Percentiles rank a stretch among this genome's conserved stretches.
These are phyloP conservation scores for Trimorus sp. DNA, from an alignment of 2,888 invertebrate species.

Conservation along the genomic window DNA sequence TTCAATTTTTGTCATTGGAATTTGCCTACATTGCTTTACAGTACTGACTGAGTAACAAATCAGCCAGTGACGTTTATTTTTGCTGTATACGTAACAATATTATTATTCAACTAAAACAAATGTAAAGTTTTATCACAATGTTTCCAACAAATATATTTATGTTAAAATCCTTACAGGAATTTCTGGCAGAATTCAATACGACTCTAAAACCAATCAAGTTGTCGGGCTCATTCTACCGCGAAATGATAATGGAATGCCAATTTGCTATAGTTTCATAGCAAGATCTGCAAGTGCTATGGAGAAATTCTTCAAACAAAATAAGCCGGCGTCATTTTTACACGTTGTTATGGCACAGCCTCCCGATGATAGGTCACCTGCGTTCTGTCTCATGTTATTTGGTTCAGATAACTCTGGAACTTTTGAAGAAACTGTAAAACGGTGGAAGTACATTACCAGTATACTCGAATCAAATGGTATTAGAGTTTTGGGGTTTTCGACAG, in stretches of 20 bases:
- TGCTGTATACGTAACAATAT: too few species aligned
- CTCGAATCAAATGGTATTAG: conserved; percentile 61
- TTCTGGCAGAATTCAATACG: conserved; percentile 62
- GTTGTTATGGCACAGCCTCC: conserved; percentile 52
- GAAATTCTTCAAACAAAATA: conserved; percentile 53
- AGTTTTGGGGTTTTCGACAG: conserved; percentile 68
- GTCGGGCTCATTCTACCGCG: conserved; percentile 69
- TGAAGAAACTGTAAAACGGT: conserved; percentile 65
- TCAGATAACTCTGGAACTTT: conserved; percentile 69
- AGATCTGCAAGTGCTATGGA: conserved; percentile 61
- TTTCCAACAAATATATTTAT: too few species aligned
- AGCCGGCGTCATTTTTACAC: conserved; percentile 50
- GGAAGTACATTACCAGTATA: conserved; percentile 31
- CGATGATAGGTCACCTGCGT: conserved; percentile 59
- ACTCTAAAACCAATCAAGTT: conserved; percentile 63
- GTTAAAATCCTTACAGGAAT: too few species aligned
- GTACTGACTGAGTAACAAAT: too few species aligned
- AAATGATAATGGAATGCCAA: conserved; percentile 61
- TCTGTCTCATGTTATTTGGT: conserved; percentile 68
- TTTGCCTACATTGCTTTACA: too few species aligned
- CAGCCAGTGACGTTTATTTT: too few species aligned
- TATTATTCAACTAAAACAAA: too few species aligned
- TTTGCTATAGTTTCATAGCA: conserved; percentile 55
- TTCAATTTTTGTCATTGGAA: too few species aligned
- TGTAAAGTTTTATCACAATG: too few species aligned